These are phyloP conservation scores for Andrena fulva DNA, from an alignment of 2,888 invertebrate species.

Conservation along the genomic window DNA sequence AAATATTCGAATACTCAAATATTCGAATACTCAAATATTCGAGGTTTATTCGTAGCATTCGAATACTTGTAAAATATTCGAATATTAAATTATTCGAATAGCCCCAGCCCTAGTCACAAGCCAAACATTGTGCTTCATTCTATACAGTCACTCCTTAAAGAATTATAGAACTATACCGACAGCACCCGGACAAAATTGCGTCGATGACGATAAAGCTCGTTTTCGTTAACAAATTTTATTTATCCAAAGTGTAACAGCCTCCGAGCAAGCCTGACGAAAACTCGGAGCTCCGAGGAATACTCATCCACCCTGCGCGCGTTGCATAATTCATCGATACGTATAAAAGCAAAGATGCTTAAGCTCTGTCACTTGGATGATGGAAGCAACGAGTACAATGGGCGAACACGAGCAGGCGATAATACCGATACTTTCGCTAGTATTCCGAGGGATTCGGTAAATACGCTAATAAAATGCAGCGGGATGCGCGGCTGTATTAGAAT, in stretches of 20 bases:
- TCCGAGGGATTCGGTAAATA: constrained; percentile 78
- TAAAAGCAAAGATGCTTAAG: constrained; percentile 47
- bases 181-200: background rate
- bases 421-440: constrained; percentile 44
- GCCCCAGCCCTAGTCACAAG: no score
- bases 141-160: no score
- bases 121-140: no score
- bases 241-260: background rate
- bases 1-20: no score
- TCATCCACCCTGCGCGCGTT: constrained; percentile 27
- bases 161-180: background rate
- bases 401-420: constrained; percentile 65
- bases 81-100: no score
- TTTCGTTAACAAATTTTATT: background rate
- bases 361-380: constrained; percentile 42
- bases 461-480: constrained; percentile 83
- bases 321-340: constrained; percentile 56
- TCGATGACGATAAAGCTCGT: background rate
- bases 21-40: no score
- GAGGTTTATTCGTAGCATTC: no score
- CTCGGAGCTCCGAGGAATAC: constrained; percentile 2
- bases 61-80: no score
- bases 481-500: constrained; percentile 73
- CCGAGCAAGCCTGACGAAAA: background rate
- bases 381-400: constrained; percentile 62